Percentiles rank a stretch among this genome's conserved stretches.
Conservation (phyloP, 53 echinoderm and acorn worm species). For the Mesocentrotus franciscanus region DNA sequence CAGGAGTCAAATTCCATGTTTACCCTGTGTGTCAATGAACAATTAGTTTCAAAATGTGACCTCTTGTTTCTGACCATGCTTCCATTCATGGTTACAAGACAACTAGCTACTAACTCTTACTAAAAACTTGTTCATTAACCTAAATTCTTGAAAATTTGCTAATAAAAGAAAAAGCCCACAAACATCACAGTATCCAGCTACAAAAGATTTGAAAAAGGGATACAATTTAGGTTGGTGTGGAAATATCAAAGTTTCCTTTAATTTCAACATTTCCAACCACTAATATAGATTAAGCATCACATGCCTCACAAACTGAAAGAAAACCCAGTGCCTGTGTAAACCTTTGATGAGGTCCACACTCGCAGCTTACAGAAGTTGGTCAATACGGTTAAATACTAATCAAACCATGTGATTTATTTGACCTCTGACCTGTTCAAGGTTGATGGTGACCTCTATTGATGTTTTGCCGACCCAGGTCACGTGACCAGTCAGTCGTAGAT, state of each 20-base stretch:
- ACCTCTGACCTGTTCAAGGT: slow-evolving; percentile 82
- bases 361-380: neutral
- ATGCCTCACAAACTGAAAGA: neutral
- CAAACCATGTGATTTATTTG: neutral
- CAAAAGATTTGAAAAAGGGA: neutral
- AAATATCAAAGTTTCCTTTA: too few species aligned
- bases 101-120: too few species aligned
- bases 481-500: slow-evolving; percentile 87
- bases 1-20: neutral
- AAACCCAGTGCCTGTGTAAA: neutral
- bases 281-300: neutral
- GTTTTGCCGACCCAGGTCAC: slow-evolving; percentile 97
- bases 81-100: too few species aligned
- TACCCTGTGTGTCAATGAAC: too few species aligned
- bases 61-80: too few species aligned
- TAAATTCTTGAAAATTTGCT: too few species aligned
- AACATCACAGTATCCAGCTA: too few species aligned
- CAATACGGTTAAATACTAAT: neutral
- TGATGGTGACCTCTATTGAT: slow-evolving; percentile 93
- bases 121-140: too few species aligned
- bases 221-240: neutral
- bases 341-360: neutral
- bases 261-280: too few species aligned
- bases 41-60: too few species aligned
- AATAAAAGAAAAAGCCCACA: too few species aligned